A percentile compares a stretch with the other conserved stretches of the same genome.
These are phyloP conservation scores for Pseudomyrmex dendroicus DNA, from an alignment of 1,140 invertebrate species.

Conservation along the genomic window DNA sequence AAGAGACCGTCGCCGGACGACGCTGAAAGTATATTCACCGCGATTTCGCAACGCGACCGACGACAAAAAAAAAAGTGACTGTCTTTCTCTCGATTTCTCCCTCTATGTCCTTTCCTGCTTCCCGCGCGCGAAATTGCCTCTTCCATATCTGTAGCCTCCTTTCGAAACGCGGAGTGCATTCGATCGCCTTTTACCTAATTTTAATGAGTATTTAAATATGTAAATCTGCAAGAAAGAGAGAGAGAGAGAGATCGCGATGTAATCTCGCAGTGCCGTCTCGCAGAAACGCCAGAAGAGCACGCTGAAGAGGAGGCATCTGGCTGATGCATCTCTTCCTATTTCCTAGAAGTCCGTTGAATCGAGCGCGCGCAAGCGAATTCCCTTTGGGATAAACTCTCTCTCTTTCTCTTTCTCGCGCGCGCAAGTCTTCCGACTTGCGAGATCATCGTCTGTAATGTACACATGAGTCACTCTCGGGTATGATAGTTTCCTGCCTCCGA, in stretches of 20 bases:
- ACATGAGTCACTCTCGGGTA: conserved; percentile 36
- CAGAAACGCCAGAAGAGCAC: conserved; percentile 23
- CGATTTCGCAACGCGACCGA: conserved; percentile 23
- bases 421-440: conserved; percentile 47
- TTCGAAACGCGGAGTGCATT: not conserved
- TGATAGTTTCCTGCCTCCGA: conserved; percentile 40
- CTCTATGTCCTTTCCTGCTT: conserved; percentile 20
- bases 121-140: not conserved
- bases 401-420: conserved; percentile 5
- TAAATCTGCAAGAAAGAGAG: too few relatives aligned
- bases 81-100: conserved; percentile 20
- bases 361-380: conserved; percentile 28
- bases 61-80: not conserved
- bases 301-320: conserved; percentile 20
- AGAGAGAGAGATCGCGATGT: not conserved
- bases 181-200: too few relatives aligned
- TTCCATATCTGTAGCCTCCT: too few relatives aligned
- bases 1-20: conserved; percentile 31
- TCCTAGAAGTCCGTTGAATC: conserved; percentile 50
- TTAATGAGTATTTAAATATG: too few relatives aligned
- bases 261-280: not conserved
- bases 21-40: conserved; percentile 20
- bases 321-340: conserved; percentile 54
- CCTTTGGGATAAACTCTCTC: conserved; percentile 54
- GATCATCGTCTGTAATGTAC: conserved; percentile 57